Conservation (phyloP, 2,113 vertebrate species). For the Thamnaconus septentrionalis region DNA sequence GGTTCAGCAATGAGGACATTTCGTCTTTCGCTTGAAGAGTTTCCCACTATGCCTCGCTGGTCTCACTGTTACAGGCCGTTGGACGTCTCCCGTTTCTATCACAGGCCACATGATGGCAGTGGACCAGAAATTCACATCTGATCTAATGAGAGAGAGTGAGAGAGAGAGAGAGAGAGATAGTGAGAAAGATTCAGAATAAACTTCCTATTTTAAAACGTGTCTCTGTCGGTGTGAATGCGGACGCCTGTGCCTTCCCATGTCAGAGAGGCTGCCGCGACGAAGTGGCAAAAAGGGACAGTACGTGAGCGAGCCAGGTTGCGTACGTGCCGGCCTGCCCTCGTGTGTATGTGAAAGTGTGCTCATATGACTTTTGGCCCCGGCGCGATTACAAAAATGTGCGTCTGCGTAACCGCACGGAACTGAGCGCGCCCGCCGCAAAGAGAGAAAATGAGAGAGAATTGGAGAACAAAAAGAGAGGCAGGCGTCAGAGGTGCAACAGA, state of each 20-base stretch:
- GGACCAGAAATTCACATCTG: too few relatives aligned
- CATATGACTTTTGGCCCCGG: constrained; percentile 38
- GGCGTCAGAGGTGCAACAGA: constrained; percentile 62
- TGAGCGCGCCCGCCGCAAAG: constrained; percentile 54
- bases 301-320: constrained; percentile 47
- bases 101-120: too few relatives aligned
- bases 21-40: constrained; percentile 10
- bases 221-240: constrained; percentile 33
- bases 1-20: constrained; percentile 3
- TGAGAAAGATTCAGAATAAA: too few relatives aligned
- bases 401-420: constrained; percentile 59
- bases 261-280: constrained; percentile 11
- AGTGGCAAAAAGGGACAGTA: constrained; percentile 53
- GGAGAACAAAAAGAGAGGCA: constrained; percentile 51
- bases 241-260: constrained; percentile 48
- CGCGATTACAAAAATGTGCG: constrained; percentile 30
- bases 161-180: too few relatives aligned
- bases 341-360: constrained; percentile 34
- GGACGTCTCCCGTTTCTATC: constrained; percentile 31
- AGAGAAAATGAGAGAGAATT: constrained; percentile 50
- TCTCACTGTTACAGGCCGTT: constrained; percentile 16
- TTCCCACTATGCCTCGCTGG: neutral
- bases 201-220: neutral
- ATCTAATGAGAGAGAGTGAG: too few relatives aligned
- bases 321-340: constrained; percentile 73